Conservation (phyloP, 2,113 vertebrate genomes). For the Puffinus mauretanicus region DNA sequence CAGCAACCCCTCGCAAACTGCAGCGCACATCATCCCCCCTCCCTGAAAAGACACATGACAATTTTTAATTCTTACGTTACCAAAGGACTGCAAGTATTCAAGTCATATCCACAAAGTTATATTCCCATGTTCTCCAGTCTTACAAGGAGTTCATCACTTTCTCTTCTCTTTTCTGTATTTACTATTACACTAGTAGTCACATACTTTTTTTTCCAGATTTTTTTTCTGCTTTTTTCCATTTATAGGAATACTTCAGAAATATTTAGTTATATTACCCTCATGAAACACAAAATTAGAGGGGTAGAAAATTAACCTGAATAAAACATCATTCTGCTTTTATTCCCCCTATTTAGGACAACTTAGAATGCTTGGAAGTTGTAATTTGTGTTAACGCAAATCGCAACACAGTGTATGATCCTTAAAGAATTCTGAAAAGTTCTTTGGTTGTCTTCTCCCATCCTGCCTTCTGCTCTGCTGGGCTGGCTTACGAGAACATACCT, state of each 20-base stretch:
- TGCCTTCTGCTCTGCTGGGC: background rate
- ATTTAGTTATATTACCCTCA: background rate
- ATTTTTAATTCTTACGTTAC: background rate
- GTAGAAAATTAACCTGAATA: background rate
- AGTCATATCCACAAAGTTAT: background rate
- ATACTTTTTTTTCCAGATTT: background rate
- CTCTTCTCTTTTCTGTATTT: background rate
- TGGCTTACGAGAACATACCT: background rate
- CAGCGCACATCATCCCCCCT: fast-evolving
- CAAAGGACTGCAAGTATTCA: background rate
- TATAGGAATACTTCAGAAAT: background rate
- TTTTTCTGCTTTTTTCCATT: background rate
- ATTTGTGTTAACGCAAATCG: background rate
- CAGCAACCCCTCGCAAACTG: background rate
- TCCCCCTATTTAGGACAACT: background rate
- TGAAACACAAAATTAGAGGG: background rate
- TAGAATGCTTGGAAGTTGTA: background rate
- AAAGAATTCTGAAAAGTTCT: background rate
- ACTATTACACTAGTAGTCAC: background rate
- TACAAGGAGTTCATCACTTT: background rate
- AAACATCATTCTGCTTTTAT: background rate
- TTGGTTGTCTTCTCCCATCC: background rate
- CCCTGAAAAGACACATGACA: background rate
- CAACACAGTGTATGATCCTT: background rate
- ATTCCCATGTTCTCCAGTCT: background rate